These are phyloP conservation scores for Myripristis murdjan DNA, from an alignment of 2,797 vertebrate species.

Conservation along the genomic window DNA sequence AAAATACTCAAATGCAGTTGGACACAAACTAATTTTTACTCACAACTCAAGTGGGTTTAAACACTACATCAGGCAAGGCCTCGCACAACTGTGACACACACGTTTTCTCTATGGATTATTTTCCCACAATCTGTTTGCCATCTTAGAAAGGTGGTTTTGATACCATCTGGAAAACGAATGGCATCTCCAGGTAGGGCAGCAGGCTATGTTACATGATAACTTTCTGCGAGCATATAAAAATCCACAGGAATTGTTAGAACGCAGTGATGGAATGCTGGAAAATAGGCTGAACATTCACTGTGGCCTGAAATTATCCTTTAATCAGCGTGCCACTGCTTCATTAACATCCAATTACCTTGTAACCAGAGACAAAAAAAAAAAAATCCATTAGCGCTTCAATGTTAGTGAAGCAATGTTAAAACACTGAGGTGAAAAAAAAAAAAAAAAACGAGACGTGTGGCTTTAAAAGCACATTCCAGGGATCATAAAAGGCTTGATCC, in stretches of 20 bases:
- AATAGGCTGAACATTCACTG: neutral
- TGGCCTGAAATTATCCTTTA: constrained; percentile 7
- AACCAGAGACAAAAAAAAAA: constrained; percentile 36
- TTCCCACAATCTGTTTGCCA: constrained; percentile 6
- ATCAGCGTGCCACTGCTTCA: constrained; percentile 38
- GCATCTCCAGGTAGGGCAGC: neutral
- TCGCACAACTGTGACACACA: no score
- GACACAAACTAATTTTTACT: no score
- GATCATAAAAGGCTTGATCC: constrained; percentile 44
- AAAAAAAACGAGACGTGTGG: no score
- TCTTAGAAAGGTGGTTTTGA: neutral
- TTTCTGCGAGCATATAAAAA: neutral
- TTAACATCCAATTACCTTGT: constrained; percentile 51
- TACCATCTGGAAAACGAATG: neutral
- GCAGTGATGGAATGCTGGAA: neutral
- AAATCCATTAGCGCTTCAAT: constrained; percentile 42
- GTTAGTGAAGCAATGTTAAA: constrained; percentile 20
- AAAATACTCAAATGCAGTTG: no score
- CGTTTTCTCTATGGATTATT: constrained; percentile 5
- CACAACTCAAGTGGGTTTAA: no score
- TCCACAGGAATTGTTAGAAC: neutral
- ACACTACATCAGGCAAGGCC: no score
- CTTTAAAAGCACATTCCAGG: constrained; percentile 62
- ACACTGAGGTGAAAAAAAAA: constrained; percentile 29
- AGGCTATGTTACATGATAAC: neutral